Evolutionary conservation across 2,797 vertebrate species (phyloP), one percentile per base, ranked within the genome.

Genomic region (Choloepus didactylus): DNA sequence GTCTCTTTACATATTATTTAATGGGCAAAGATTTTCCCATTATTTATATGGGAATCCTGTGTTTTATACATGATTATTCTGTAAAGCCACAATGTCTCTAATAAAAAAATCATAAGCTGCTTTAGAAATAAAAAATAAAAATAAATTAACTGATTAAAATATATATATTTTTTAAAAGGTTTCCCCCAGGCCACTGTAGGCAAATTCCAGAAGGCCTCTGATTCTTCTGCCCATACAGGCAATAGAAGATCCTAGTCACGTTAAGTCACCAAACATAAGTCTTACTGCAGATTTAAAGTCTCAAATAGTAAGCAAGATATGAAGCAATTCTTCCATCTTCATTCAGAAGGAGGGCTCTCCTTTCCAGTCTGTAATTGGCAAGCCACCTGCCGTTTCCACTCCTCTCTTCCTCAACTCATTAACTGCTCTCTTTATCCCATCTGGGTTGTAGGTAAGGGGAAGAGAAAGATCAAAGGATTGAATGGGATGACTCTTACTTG

Each of bases 221-320:
- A 86, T 76, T 51, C 18, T 29, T 77, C 29, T 94, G 60, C 23
- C 86, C 16, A 59, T 9, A 49, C 11, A 62, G 8, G 73, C 41
- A 69, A 85, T n/a, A 72, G 54, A 89, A 76, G 84, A 73, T 66
- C 21, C 8, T 76, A 16, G 23, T 88, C 29, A 60, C 66, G 82
- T 88, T 92, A 90, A 87, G 9, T 91, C n/a, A n/a, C 72, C 66
- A 91, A 94, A 56, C 35, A 91, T 41, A 35, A 35, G 35, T 73
- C 5, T 51, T 5, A 27, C 2, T 15, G 82, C 56, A 94, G 95
- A 94, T 77, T 27, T 49, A 41, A 82, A 93, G 18, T 80, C 62
- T 87, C 31, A 44, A 38, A 86, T 35, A 35, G 35, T 35, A 35
- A 35, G 35, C n/a, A 92, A 73, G n/a, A 73, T 56, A 82, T 11